Conservation (phyloP, 2,888 invertebrate genomes). For the Halictus quadricinctus region DNA sequence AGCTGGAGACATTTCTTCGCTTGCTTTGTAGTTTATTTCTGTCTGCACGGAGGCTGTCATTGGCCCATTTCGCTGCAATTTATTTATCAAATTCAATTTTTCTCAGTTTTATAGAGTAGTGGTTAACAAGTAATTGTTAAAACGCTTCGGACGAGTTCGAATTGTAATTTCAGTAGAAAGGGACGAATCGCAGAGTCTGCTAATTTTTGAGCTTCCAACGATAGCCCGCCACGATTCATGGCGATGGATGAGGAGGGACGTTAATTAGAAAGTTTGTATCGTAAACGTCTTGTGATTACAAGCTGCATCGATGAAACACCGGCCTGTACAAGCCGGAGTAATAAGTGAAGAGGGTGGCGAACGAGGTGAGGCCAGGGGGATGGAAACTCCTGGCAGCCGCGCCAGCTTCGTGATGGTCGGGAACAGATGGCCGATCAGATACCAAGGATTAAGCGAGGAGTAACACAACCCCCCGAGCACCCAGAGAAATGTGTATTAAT, state of each 20-base stretch:
- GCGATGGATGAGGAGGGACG: not conserved
- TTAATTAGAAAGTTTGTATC: conserved; percentile 50
- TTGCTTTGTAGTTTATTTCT: not conserved
- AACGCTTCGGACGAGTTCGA: too few species aligned
- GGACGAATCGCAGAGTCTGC: too few species aligned
- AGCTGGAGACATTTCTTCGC: too few species aligned
- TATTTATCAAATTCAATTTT: too few species aligned
- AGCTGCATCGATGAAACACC: conserved; percentile 37
- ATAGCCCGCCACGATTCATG: not conserved
- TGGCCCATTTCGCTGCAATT: too few species aligned
- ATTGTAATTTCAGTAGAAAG: too few species aligned
- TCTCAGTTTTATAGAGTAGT: too few species aligned
- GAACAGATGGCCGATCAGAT: conserved; percentile 82
- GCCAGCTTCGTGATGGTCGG: conserved; percentile 72
- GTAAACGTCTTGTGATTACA: conserved; percentile 40
- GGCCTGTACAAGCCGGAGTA: conserved; percentile 26
- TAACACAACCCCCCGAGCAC: conserved; percentile 70
- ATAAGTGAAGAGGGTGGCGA: conserved; percentile 34
- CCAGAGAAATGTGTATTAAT: conserved; percentile 83
- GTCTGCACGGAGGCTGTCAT: not conserved
- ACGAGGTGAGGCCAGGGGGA: conserved; percentile 8
- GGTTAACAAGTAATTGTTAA: too few species aligned
- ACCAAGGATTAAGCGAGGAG: conserved; percentile 80
- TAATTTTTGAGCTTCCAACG: not conserved
- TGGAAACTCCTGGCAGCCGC: conserved; percentile 49